These are phyloP conservation scores for Pterophyllum scalare DNA, from an alignment of 2,113 vertebrate genomes.

Conservation along the genomic window DNA sequence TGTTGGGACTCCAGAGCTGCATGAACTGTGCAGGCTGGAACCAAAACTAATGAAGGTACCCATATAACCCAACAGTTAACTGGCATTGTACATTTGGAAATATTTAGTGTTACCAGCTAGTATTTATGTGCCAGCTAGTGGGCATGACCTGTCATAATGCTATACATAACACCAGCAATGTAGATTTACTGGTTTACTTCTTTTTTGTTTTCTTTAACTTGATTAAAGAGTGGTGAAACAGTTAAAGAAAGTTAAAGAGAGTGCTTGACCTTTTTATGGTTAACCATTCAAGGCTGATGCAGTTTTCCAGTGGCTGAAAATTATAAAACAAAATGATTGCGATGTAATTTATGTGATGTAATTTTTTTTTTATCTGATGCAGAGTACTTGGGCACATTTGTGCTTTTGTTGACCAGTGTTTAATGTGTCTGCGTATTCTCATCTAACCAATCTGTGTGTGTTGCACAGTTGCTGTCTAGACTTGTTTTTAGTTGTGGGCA, in stretches of 20 bases:
- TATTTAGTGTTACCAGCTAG: not conserved
- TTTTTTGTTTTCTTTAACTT: not conserved
- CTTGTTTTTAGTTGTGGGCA: not conserved
- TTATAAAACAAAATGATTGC: not conserved
- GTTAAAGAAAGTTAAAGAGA: not conserved
- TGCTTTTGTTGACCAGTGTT: not conserved
- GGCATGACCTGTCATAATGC: not conserved
- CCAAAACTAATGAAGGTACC: not conserved
- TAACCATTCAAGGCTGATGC: not conserved
- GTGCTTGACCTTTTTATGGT: not conserved
- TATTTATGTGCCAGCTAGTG: not conserved
- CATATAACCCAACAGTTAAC: not conserved
- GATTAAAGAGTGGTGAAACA: not conserved
- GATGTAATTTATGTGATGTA: rapidly evolving
- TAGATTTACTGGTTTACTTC: not conserved
- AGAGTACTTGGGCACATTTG: not conserved
- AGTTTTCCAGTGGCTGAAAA: not conserved
- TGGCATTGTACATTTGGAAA: not conserved
- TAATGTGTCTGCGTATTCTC: not conserved
- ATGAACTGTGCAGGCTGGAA: not conserved
- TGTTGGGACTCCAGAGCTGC: not conserved
- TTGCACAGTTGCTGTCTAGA: not conserved
- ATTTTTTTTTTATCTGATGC: not conserved
- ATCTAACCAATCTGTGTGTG: not conserved
- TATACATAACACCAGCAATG: not conserved